These are phyloP conservation scores for Neodon shergylaensis DNA, from an alignment of 2,113 vertebrate genomes.

Conservation along the genomic window DNA sequence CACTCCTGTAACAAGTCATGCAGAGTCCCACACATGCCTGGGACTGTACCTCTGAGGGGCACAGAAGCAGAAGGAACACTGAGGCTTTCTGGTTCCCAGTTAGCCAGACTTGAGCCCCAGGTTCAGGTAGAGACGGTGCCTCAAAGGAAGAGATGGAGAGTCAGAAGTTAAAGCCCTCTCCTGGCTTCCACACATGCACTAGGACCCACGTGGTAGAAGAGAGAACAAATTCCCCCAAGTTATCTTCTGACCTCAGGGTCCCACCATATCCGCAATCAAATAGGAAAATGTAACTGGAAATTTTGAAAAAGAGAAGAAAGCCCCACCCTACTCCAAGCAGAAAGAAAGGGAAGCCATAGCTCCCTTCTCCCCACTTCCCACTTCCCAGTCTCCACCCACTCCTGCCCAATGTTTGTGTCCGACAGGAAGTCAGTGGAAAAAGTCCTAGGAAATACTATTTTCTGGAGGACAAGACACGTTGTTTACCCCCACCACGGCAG, in stretches of 20 bases:
- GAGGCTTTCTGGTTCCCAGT: not conserved
- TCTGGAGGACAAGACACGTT: not conserved
- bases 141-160: not conserved
- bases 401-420: not conserved
- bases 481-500: not conserved
- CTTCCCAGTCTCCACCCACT: not conserved
- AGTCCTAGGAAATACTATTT: conserved; percentile 55
- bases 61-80: not conserved
- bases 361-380: not conserved
- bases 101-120: not conserved
- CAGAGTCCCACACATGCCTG: no score
- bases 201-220: not conserved
- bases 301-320: not conserved
- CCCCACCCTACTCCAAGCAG: not conserved
- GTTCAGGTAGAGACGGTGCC: not conserved
- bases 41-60: not conserved
- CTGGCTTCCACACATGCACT: not conserved
- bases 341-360: not conserved
- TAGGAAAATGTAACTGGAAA: not conserved
- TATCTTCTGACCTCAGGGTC: not conserved
- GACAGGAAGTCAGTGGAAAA: conserved; percentile 2
- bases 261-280: not conserved
- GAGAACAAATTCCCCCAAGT: no score
- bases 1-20: not conserved
- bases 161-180: not conserved